Evolutionary conservation across 1,140 invertebrate genomes (phyloP).

Genomic region (Drosophila carrolli): DNA sequence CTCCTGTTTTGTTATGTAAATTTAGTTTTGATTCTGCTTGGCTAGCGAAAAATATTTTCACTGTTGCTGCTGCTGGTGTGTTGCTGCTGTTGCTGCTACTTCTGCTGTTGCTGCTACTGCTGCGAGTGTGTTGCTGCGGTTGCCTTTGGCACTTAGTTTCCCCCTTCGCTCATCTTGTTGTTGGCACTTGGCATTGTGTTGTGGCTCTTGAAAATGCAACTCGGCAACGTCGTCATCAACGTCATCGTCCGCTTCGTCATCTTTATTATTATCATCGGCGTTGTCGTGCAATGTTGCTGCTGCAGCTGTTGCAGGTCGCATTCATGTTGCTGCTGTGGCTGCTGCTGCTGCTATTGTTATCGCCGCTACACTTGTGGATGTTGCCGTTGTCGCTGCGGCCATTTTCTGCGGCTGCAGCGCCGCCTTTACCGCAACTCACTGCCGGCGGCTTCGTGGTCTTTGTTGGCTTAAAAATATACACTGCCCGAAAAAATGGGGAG

Average conservation of each 20-base stretch:
- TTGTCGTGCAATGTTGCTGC: constrained; percentile 1
- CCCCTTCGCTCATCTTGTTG: constrained; percentile 26
- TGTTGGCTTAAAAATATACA: constrained; percentile 29
- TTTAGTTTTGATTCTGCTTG: constrained; percentile 59
- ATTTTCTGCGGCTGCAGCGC: constrained; percentile 36
- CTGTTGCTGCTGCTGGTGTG: constrained; percentile 11
- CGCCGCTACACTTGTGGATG: constrained; percentile 7
- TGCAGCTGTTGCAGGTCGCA: neutral
- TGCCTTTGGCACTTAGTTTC: constrained; percentile 64
- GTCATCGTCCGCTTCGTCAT: constrained; percentile 11
- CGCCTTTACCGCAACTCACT: constrained; percentile 1
- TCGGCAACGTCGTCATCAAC: constrained; percentile 12
- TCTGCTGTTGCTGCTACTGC: neutral
- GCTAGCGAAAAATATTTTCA: constrained; percentile 25
- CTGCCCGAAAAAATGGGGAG: neutral
- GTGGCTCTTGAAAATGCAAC: constrained; percentile 18
- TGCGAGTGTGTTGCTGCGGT: constrained; percentile 17
- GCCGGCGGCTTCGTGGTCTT: neutral
- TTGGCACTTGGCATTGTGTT: constrained; percentile 29
- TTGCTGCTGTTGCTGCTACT: constrained; percentile 9
- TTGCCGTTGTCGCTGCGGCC: constrained; percentile 40
- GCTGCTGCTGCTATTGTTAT: constrained; percentile 21
- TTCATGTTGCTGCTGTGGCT: constrained; percentile 13
- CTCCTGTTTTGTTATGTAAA: constrained; percentile 59
- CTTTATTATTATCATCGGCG: neutral